Conservation (phyloP, 2,113 vertebrate genomes). For the Gymnorhina tibicen region DNA sequence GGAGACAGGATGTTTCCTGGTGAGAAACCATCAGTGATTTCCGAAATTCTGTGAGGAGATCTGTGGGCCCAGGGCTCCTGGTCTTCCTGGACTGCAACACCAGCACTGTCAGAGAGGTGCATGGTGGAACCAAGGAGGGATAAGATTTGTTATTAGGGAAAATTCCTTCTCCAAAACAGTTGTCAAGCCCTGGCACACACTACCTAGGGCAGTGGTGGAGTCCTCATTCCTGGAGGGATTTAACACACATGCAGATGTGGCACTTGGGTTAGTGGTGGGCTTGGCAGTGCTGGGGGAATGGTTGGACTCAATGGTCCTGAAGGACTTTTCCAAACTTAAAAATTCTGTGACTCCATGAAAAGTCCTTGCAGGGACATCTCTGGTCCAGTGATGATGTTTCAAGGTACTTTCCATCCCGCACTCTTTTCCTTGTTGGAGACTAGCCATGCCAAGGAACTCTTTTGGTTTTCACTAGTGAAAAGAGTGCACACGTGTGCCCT, state of each 20-base stretch:
- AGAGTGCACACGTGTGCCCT: neutral
- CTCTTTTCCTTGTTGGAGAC: neutral
- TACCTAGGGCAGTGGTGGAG: neutral
- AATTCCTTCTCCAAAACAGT: neutral
- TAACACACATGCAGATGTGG: neutral
- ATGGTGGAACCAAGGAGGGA: neutral
- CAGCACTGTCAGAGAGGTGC: fast-evolving
- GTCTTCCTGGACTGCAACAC: neutral
- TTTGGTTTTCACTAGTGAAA: neutral
- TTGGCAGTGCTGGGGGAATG: neutral
- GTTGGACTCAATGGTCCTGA: neutral
- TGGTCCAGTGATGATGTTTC: neutral
- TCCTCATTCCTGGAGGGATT: neutral
- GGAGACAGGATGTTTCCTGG: neutral
- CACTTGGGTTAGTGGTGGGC: too few species aligned
- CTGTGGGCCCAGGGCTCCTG: neutral
- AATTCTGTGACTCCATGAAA: neutral
- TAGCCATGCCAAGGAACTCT: neutral
- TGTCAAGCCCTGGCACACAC: neutral
- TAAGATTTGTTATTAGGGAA: neutral
- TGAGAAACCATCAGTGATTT: neutral
- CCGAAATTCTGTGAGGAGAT: neutral
- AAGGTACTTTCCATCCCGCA: neutral
- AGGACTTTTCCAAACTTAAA: neutral
- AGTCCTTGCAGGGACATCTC: neutral